These are phyloP conservation scores for Characodon lateralis DNA, from an alignment of 2,797 vertebrate genomes.

Conservation along the genomic window DNA sequence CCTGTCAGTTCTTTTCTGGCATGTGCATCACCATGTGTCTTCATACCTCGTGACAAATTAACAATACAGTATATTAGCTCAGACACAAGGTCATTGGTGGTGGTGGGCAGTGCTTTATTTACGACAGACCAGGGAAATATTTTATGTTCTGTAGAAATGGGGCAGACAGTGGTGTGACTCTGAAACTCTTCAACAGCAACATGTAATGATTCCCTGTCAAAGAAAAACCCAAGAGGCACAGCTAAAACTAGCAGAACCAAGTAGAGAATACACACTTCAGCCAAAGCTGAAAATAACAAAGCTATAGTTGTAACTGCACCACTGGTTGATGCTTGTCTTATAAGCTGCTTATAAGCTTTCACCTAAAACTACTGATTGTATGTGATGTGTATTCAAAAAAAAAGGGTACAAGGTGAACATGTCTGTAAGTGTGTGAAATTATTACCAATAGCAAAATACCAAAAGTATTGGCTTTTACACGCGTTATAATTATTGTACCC, in stretches of 20 bases:
- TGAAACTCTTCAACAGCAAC: constrained; percentile 15
- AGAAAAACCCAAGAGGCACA: constrained; percentile 8
- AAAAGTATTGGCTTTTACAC: background rate
- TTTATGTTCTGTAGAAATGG: constrained; percentile 22
- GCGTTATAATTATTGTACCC: background rate
- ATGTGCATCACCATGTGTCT: constrained; percentile 37
- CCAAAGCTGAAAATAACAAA: constrained; percentile 10
- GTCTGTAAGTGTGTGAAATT: background rate
- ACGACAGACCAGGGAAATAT: constrained; percentile 25
- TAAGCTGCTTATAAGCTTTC: background rate
- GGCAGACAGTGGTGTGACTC: constrained; percentile 9
- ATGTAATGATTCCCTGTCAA: constrained; percentile 13
- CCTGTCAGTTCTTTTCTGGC: constrained; percentile 54
- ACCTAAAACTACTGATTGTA: background rate
- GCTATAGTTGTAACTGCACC: background rate
- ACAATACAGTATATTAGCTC: constrained; percentile 45
- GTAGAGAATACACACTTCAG: constrained; percentile 4
- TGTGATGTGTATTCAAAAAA: background rate
- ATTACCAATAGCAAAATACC: background rate
- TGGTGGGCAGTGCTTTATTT: constrained; percentile 32
- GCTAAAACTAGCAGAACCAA: constrained; percentile 1
- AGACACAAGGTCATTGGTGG: constrained; percentile 40
- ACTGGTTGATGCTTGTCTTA: background rate
- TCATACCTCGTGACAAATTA: constrained; percentile 61
- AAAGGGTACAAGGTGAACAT: background rate